A percentile compares a stretch with the other conserved stretches of the same genome.
Evolutionary conservation across 2,888 invertebrate species (phyloP).

Genomic region (Latrodectus elegans): DNA sequence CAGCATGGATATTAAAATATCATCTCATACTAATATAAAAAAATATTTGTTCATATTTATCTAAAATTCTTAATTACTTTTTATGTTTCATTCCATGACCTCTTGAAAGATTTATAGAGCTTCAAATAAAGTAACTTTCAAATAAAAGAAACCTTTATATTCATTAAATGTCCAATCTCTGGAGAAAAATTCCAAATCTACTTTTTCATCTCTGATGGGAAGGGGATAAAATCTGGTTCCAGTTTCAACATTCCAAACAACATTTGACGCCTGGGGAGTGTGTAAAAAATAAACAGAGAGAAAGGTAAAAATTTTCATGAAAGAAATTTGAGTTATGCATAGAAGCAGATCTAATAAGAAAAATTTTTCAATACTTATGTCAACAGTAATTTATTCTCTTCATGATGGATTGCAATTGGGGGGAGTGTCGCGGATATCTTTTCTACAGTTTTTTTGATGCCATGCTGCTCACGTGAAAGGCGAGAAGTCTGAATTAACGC

Average conservation of each 20-base stretch:
- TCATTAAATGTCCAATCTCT: background rate
- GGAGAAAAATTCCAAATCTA: background rate
- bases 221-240: background rate
- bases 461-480: conserved; percentile 1
- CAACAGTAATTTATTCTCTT: conserved; percentile 58
- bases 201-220: background rate
- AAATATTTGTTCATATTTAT: too few relatives aligned
- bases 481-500: conserved; percentile 38
- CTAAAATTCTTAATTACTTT: too few relatives aligned
- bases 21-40: too few relatives aligned
- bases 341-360: conserved; percentile 49
- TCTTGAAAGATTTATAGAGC: too few relatives aligned
- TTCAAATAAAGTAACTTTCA: too few relatives aligned
- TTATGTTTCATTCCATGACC: too few relatives aligned
- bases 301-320: conserved; percentile 22
- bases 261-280: conserved; percentile 1
- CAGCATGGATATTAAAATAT: too few relatives aligned
- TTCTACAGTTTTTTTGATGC: conserved; percentile 11
- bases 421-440: conserved; percentile 16
- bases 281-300: conserved; percentile 19
- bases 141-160: background rate
- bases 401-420: conserved; percentile 40
- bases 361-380: conserved; percentile 52
- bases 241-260: background rate
- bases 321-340: conserved; percentile 27